These are phyloP conservation scores for Siniperca knerii DNA, from an alignment of 2,113 vertebrate species.

Conservation along the genomic window DNA sequence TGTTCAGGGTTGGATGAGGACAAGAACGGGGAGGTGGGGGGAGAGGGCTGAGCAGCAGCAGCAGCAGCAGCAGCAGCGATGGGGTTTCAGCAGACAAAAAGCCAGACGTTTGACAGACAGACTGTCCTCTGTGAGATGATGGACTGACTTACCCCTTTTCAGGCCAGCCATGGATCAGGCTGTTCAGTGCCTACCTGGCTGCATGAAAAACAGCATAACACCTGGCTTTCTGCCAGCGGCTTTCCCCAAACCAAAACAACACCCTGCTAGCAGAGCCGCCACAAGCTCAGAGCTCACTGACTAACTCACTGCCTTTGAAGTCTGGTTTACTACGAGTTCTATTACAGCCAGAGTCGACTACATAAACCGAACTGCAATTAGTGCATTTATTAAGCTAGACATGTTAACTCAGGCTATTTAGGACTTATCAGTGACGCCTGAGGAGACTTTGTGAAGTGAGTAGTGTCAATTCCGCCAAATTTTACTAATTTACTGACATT, in stretches of 20 bases:
- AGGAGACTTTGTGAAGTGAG: constrained; percentile 26
- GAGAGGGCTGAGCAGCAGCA: background rate
- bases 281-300: constrained; percentile 48
- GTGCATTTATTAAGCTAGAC: constrained; percentile 58
- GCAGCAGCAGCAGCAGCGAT: constrained; percentile 26
- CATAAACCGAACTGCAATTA: constrained; percentile 69
- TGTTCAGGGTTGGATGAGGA: constrained; percentile 70
- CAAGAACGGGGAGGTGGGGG: constrained; percentile 38
- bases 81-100: constrained; percentile 60
- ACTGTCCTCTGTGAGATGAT: constrained; percentile 58
- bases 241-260: constrained; percentile 71
- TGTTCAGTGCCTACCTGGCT: constrained; percentile 64
- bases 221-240: constrained; percentile 65
- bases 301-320: constrained; percentile 68
- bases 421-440: constrained; percentile 43
- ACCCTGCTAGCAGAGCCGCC: constrained; percentile 63
- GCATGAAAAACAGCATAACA: constrained; percentile 44
- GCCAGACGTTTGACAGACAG: constrained; percentile 68
- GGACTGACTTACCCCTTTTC: constrained; percentile 49
- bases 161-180: constrained; percentile 52
- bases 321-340: constrained; percentile 58
- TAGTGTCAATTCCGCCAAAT: constrained; percentile 21
- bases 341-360: constrained; percentile 53
- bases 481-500: constrained; percentile 33
- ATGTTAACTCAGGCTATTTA: constrained; percentile 48